A percentile compares a stretch with the other conserved stretches of the same genome.
phyloP scores from a whole-genome alignment of 2,888 invertebrate genomes.

The Busseola fusca region DNA sequence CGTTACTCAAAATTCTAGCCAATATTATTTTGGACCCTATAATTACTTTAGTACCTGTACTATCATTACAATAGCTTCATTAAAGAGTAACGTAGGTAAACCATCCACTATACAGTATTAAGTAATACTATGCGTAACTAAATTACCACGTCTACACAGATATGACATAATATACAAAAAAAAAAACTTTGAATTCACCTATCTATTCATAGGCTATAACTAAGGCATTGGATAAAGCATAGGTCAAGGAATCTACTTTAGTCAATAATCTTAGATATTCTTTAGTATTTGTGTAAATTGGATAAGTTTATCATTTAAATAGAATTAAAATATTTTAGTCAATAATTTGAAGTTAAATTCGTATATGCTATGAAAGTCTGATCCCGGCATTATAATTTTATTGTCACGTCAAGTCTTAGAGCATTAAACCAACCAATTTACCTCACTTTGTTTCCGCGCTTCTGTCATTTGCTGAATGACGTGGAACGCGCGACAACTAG shows the following conservation, averaged over 20 bases:
- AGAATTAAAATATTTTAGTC: conserved; percentile 34
- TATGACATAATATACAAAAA: conserved; percentile 50
- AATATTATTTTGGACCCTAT: conserved; percentile 82
- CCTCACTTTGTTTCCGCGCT: no score
- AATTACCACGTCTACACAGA: conserved; percentile 57
- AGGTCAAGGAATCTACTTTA: conserved; percentile 23
- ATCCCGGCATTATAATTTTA: conserved; percentile 34
- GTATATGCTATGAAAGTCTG: conserved; percentile 45
- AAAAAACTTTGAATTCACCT: not conserved
- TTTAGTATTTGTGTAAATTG: conserved; percentile 48
- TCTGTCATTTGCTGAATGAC: no score
- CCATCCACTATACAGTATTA: conserved; percentile 36
- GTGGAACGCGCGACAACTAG: no score
- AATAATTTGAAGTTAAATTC: conserved; percentile 50
- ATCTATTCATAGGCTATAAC: conserved; percentile 19
- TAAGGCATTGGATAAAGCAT: conserved; percentile 17
- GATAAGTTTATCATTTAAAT: conserved; percentile 42
- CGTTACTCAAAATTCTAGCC: conserved; percentile 75
- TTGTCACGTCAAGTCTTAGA: conserved; percentile 34
- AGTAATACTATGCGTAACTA: conserved; percentile 40
- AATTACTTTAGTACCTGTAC: conserved; percentile 75
- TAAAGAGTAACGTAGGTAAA: conserved; percentile 62
- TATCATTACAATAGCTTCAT: conserved; percentile 68
- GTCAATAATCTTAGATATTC: conserved; percentile 41
- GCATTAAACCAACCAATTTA: no score